Evolutionary conservation across 1,140 invertebrate genomes (phyloP).

Genomic region (Aporrectodea caliginosa): DNA sequence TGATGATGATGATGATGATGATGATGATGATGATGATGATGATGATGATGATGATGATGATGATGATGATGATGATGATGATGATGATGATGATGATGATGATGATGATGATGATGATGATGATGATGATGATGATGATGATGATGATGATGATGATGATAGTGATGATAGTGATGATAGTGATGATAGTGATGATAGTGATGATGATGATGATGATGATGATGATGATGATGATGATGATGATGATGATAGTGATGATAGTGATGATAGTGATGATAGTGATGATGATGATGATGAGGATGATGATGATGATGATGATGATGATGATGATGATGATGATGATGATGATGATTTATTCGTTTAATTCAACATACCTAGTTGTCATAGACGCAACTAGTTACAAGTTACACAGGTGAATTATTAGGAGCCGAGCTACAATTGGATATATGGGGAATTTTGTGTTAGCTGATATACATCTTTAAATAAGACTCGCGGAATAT

Average conservation of each 20-base stretch:
- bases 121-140: slow-evolving; percentile 3
- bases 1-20: slow-evolving; percentile 13
- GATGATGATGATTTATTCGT: no score
- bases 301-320: no score
- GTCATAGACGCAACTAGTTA: no score
- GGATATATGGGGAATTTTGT: no score
- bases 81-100: slow-evolving; percentile 8
- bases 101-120: slow-evolving; percentile 18
- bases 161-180: not conserved
- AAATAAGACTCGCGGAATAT: no score
- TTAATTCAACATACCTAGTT: no score
- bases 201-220: not conserved
- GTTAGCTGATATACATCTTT: no score
- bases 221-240: slow-evolving; percentile 2
- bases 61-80: slow-evolving; percentile 3
- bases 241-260: not conserved
- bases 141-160: slow-evolving; percentile 5
- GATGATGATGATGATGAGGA: no score
- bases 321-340: no score
- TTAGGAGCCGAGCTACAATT: no score
- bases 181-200: not conserved
- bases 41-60: slow-evolving; percentile 15
- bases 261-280: not conserved
- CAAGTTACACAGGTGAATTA: no score
- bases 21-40: slow-evolving; percentile 12